Evolutionary conservation across 2,888 invertebrate genomes (phyloP).

Genomic region (Leptinotarsa juncta): DNA sequence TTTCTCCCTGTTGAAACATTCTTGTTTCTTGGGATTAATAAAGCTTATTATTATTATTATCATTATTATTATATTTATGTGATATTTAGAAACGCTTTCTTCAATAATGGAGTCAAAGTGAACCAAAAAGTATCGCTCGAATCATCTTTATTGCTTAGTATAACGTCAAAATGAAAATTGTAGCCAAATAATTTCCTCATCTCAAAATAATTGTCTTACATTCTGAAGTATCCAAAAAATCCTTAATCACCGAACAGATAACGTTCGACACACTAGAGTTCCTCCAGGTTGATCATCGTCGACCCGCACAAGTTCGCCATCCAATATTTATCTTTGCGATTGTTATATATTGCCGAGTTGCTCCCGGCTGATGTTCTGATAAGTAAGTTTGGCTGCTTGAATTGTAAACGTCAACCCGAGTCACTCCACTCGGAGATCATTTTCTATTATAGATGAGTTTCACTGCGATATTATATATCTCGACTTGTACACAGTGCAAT

Average conservation of each 20-base stretch:
- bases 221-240: not conserved
- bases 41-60: no score
- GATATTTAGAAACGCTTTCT: no score
- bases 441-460: not conserved
- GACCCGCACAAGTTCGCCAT: not conserved
- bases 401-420: not conserved
- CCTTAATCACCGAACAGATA: not conserved
- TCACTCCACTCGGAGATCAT: not conserved
- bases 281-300: not conserved
- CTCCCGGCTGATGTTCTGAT: slow-evolving; percentile 1
- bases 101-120: no score
- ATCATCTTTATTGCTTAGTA: no score
- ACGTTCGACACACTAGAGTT: not conserved
- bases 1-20: no score
- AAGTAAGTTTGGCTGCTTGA: slow-evolving; percentile 5
- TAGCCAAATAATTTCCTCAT: no score
- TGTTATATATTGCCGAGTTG: slow-evolving; percentile 3
- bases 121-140: no score
- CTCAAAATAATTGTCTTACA: not conserved
- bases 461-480: not conserved
- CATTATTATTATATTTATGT: no score
- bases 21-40: no score
- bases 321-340: slow-evolving; percentile 11
- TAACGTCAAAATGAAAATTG: no score
- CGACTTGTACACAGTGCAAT: no score